Evolutionary conservation across 1,140 invertebrate genomes (phyloP).

Genomic region (Phocides pigmalion): DNA sequence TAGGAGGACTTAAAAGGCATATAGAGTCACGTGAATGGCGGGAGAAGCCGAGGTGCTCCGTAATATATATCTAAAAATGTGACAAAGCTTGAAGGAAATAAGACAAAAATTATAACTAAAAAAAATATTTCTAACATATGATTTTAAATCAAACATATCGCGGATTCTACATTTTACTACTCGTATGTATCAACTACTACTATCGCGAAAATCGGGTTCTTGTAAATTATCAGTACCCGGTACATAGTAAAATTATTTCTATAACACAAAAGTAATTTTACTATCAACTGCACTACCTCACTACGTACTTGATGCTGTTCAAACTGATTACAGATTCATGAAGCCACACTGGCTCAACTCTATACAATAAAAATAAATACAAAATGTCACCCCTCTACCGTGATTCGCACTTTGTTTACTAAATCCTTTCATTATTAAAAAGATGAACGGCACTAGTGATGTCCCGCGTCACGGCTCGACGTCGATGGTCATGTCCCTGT

Average conservation of each 20-base stretch:
- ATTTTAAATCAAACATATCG: no score
- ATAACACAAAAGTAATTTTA: not conserved
- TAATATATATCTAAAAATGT: no score
- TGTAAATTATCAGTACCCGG: no score
- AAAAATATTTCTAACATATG: no score
- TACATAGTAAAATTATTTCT: not conserved
- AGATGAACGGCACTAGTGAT: slow-evolving; percentile 62
- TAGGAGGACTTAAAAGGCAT: no score
- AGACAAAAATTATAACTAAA: no score
- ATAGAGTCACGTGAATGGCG: no score
- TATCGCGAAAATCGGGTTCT: no score
- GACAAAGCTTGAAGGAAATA: no score
- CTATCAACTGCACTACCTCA: slow-evolving; percentile 19
- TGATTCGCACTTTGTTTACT: slow-evolving; percentile 63
- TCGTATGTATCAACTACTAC: no score
- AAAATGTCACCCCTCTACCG: slow-evolving; percentile 40
- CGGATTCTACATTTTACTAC: no score
- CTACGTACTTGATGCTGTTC: slow-evolving; percentile 5
- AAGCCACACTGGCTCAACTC: slow-evolving; percentile 27
- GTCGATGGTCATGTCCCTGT: slow-evolving; percentile 51
- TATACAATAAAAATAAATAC: slow-evolving; percentile 64
- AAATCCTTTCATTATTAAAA: slow-evolving; percentile 80
- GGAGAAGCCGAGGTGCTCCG: no score
- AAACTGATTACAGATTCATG: slow-evolving; percentile 45
- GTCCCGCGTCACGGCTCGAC: slow-evolving; percentile 39